These are phyloP conservation scores for Thera britannica DNA, from an alignment of 2,888 invertebrate species.

Conservation along the genomic window DNA sequence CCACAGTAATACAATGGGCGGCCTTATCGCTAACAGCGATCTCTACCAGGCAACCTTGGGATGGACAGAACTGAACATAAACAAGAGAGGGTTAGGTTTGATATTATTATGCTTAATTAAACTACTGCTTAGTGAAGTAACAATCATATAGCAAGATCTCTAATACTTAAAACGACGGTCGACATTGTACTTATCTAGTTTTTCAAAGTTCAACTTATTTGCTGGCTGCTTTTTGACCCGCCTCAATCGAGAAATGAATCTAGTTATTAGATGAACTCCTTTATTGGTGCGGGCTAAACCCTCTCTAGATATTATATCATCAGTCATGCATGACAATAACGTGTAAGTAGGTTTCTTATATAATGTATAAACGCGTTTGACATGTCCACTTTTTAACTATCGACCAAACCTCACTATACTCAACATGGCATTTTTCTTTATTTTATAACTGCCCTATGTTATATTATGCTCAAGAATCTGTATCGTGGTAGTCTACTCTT, in stretches of 20 bases:
- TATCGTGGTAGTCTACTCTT: slow-evolving; percentile 59
- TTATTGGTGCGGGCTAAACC: no score
- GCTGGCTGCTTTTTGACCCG: background rate
- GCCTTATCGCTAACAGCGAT: no score
- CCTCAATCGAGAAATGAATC: no score
- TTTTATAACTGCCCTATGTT: slow-evolving; percentile 79
- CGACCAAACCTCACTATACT: slow-evolving; percentile 73
- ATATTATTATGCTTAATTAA: no score
- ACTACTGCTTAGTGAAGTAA: no score
- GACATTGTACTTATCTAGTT: background rate
- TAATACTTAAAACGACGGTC: no score
- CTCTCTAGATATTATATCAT: background rate
- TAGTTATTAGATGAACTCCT: no score
- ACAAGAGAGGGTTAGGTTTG: no score
- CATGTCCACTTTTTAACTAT: slow-evolving; percentile 53
- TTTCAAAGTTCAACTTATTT: background rate
- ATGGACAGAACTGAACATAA: no score
- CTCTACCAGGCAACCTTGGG: no score
- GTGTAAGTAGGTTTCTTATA: background rate
- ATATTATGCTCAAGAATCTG: slow-evolving; percentile 80
- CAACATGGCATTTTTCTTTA: slow-evolving; percentile 75
- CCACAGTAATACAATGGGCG: no score
- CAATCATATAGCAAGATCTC: no score
- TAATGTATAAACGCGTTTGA: slow-evolving; percentile 2
- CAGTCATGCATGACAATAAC: slow-evolving; percentile 1